A percentile compares a stretch with the other conserved stretches of the same genome.
phyloP scores from a whole-genome alignment of 2,113 vertebrate genomes.

The Pachypanchax playfairii region DNA sequence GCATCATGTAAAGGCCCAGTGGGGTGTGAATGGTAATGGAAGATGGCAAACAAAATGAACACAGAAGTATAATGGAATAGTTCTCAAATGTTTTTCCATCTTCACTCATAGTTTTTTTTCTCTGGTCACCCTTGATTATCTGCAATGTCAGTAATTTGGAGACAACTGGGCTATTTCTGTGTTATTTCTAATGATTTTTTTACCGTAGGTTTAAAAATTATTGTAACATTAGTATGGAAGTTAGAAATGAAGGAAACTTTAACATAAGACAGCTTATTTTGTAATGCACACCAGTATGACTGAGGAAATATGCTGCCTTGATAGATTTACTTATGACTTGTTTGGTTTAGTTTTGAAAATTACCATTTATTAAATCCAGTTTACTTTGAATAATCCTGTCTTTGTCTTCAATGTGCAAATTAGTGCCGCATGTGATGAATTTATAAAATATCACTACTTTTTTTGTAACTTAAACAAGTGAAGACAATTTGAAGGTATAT shows the following conservation, averaged over 20 bases:
- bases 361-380: not conserved
- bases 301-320: constrained; percentile 9
- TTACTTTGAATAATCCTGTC: constrained; percentile 5
- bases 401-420: constrained; percentile 8
- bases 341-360: not conserved
- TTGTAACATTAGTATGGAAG: constrained; percentile 19
- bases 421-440: constrained; percentile 12
- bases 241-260: constrained; percentile 23
- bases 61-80: not conserved
- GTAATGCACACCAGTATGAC: not conserved
- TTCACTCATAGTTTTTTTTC: not conserved
- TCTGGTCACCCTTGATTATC: not conserved
- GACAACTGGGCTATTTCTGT: not conserved
- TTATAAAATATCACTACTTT: not conserved
- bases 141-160: not conserved
- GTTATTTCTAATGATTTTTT: constrained; percentile 43
- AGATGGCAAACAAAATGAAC: constrained; percentile 2
- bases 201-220: constrained; percentile 1
- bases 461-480: constrained; percentile 4
- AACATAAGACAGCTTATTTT: not conserved
- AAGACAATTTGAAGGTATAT: constrained; percentile 29
- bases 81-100: not conserved
- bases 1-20: constrained; percentile 10
- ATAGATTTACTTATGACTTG: constrained; percentile 9
- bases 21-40: constrained; percentile 36